Evolutionary conservation across 2,797 vertebrate species (phyloP).

Genomic region (Hydrocynus forskahlii): DNA sequence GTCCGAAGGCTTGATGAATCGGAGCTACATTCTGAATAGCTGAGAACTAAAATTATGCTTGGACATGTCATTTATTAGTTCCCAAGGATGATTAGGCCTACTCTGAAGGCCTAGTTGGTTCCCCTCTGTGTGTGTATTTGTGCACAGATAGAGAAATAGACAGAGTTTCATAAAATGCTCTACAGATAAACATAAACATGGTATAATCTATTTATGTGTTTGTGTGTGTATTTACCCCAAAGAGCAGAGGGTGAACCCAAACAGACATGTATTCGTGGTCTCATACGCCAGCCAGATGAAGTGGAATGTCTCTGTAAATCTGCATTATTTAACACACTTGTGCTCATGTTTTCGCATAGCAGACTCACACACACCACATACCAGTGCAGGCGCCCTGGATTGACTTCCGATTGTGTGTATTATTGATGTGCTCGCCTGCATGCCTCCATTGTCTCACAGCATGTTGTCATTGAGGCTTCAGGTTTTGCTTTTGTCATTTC

Average conservation of each 20-base stretch:
- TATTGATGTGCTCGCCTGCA: constrained; percentile 51
- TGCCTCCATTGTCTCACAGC: constrained; percentile 43
- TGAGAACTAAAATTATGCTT: no score
- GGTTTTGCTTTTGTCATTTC: constrained; percentile 63
- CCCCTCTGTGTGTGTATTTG: no score
- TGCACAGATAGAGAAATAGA: no score
- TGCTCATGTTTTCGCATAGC: constrained; percentile 1
- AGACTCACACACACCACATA: constrained; percentile 23
- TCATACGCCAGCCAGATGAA: neutral
- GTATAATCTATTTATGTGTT: neutral
- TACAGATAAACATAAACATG: neutral
- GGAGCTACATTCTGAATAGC: no score
- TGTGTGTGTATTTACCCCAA: neutral
- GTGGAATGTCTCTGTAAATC: neutral
- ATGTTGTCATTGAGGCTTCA: constrained; percentile 51
- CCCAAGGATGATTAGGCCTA: no score
- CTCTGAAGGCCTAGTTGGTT: no score
- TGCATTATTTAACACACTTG: constrained; percentile 34
- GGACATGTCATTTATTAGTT: no score
- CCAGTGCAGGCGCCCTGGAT: constrained; percentile 32
- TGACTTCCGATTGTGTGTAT: constrained; percentile 52
- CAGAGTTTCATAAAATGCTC: neutral
- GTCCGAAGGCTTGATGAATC: no score
- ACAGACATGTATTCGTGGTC: neutral
- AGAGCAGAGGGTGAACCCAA: neutral